These are phyloP conservation scores for Paraescarpia echinospica DNA, from an alignment of 1,140 invertebrate genomes.

Conservation along the genomic window DNA sequence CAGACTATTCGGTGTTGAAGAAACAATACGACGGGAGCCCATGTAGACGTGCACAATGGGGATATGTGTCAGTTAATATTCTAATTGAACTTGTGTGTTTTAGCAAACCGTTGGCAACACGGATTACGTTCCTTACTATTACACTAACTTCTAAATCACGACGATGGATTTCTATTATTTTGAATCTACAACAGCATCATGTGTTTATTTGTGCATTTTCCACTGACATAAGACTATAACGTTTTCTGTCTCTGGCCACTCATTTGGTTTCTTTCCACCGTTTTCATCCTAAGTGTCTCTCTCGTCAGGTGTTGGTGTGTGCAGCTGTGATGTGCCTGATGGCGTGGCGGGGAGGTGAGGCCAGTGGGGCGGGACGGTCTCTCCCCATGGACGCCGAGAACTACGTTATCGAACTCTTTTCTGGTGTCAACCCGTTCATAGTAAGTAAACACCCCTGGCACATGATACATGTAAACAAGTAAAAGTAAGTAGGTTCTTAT, in stretches of 20 bases:
- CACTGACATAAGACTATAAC: not conserved
- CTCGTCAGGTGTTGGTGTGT: not conserved
- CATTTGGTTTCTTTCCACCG: not conserved
- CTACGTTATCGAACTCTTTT: slow-evolving; percentile 10
- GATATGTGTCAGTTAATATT: not conserved
- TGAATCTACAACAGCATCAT: too few relatives aligned
- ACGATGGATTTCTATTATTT: not conserved
- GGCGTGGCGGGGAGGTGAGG: not conserved
- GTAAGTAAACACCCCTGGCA: not conserved
- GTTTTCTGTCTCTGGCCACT: not conserved
- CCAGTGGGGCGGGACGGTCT: not conserved
- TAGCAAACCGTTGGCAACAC: not conserved
- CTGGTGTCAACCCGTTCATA: slow-evolving; percentile 6
- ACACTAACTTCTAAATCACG: not conserved
- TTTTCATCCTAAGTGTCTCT: not conserved
- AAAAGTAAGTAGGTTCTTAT: too few relatives aligned
- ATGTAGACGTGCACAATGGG: too few relatives aligned
- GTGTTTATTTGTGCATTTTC: too few relatives aligned
- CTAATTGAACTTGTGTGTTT: not conserved
- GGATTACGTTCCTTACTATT: not conserved
- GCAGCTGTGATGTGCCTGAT: not conserved
- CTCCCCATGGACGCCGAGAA: slow-evolving; percentile 10
- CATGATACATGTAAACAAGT: too few relatives aligned
- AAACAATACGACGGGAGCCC: too few relatives aligned
- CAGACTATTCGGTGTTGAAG: too few relatives aligned